phyloP scores from a whole-genome alignment of 2,113 vertebrate species.

The Sterrhoptilus dennistouni region DNA sequence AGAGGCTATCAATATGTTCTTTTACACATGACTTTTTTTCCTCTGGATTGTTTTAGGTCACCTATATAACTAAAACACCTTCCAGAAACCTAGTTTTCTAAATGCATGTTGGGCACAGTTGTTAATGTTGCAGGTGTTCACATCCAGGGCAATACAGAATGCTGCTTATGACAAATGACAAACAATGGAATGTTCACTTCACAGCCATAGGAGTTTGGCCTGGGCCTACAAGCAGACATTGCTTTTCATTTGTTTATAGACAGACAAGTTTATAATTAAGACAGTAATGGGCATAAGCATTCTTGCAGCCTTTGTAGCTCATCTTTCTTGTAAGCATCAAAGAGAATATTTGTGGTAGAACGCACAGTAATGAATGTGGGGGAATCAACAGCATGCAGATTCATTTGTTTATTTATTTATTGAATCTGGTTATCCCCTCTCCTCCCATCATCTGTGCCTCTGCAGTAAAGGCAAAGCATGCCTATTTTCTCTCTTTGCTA shows the following conservation, averaged over 20 bases:
- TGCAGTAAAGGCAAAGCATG: background rate
- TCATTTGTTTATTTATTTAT: background rate
- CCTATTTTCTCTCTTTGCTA: background rate
- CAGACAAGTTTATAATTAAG: slow-evolving; percentile 24
- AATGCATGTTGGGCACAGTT: background rate
- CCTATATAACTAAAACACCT: background rate
- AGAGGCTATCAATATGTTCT: background rate
- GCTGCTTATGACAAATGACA: background rate
- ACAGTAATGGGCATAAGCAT: background rate
- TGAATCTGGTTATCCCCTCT: background rate
- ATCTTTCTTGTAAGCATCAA: slow-evolving; percentile 30
- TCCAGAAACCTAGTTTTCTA: background rate
- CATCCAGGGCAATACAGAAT: background rate
- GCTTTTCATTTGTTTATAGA: slow-evolving; percentile 12
- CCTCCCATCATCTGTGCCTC: background rate
- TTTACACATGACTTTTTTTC: background rate
- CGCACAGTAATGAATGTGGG: background rate
- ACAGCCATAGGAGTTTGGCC: background rate
- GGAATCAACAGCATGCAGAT: background rate
- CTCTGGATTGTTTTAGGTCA: background rate
- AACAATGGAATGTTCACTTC: background rate
- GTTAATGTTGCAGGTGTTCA: background rate
- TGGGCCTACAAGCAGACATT: background rate
- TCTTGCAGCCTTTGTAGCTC: background rate
- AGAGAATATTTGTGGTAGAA: slow-evolving; percentile 32